Percentiles rank a stretch among this genome's conserved stretches.
Conservation (phyloP, 2,113 vertebrate genomes). For the Struthio camelus region DNA sequence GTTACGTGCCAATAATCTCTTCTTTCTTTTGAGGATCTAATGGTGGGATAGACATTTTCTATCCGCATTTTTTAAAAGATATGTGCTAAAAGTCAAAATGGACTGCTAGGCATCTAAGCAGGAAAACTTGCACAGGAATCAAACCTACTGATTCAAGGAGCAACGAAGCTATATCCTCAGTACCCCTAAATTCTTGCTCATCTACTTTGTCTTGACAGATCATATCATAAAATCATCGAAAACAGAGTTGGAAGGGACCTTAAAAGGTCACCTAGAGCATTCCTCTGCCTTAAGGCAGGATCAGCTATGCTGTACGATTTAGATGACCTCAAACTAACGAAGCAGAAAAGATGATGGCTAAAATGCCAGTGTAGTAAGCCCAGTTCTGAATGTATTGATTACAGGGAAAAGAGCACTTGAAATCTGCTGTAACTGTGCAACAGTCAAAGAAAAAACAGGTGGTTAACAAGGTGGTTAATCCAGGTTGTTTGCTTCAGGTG, state of each 20-base stretch:
- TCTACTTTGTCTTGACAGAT: conserved; percentile 22
- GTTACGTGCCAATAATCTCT: neutral
- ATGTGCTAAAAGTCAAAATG: neutral
- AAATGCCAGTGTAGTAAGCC: conserved; percentile 50
- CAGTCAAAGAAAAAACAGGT: conserved; percentile 65
- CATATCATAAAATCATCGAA: neutral
- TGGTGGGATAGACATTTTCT: neutral
- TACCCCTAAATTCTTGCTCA: neutral
- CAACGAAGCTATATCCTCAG: neutral
- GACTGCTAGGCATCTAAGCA: neutral
- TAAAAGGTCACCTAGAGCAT: conserved; percentile 48
- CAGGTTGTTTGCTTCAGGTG: conserved; percentile 56
- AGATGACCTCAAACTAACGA: conserved; percentile 43
- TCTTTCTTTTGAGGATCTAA: neutral
- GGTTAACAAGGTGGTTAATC: conserved; percentile 66
- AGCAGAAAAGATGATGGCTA: conserved; percentile 51
- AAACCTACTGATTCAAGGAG: neutral
- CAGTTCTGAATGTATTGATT: conserved; percentile 59
- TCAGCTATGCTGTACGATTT: conserved; percentile 27
- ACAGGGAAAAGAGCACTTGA: conserved; percentile 53
- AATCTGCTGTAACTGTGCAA: conserved; percentile 39
- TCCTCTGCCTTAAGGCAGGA: conserved; percentile 55
- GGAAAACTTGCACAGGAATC: neutral
- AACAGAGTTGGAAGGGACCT: conserved; percentile 30
- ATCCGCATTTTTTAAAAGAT: neutral